Base-by-base conservation (phyloP, 2,888 invertebrate genomes). In the Aspidiotus rigidus region DNA sequence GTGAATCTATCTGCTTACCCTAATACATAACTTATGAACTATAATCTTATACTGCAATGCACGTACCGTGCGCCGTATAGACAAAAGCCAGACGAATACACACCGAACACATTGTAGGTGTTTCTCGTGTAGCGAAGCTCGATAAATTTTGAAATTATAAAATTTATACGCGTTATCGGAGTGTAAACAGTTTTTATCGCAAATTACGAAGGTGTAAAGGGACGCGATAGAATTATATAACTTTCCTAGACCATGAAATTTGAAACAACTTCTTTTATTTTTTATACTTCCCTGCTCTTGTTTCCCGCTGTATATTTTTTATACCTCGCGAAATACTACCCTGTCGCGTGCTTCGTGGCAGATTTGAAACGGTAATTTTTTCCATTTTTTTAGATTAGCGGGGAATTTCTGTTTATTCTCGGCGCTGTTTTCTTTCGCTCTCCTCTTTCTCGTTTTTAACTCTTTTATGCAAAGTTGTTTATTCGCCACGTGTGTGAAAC, bases 1-100 rank as follows among this genome's bases (percentile, higher is more conserved):
- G 89, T 62, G 28, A 55, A 5, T 66, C 13, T 16, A 11, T 57
- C 15, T 17, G 28, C 28, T 15, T 57, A 16, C 15, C 62, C 62
- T n/a, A 15, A 13, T 17, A n/a, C 17, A 8, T 8, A 44, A n/a
- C 15, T 61, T 59, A 59, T 39, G 13, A 40, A 41, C 49, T 57
- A 16, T 16, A 16, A 16, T 11, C 15, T 7, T 57, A 16, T 15
- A 16, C 28, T 10, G 15, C 28, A 15, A 57, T 16, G 5, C 57
- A 2, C 11, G 13, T 57, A 15, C 15, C 11, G 10, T 17, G 6
- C 10, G 5, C 57, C 10, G 7, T 63, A 7, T 7, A 13, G 63
- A 49, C 17, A n/a, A 39, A 63, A 63, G 28, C 39, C 63, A 17
- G 53, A 16, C n/a, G 6, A 49, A 11, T 49, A 6, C 49, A 6